Conservation (phyloP, 2,113 vertebrate genomes). For the Diadophis punctatus region DNA sequence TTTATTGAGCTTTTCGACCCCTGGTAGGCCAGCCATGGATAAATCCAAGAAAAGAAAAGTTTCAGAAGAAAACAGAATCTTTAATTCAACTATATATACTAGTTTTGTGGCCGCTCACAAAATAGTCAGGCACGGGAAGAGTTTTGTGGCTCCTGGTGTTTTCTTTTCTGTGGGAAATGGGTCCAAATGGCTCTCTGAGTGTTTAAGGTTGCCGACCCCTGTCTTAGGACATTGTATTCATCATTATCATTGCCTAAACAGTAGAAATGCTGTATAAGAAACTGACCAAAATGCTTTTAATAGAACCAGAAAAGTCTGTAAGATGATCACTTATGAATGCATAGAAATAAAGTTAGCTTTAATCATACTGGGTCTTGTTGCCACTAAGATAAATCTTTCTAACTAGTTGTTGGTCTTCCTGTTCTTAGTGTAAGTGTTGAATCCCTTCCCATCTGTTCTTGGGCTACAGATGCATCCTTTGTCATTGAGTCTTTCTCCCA, state of each 20-base stretch:
- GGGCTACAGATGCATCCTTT: not conserved
- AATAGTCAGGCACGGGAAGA: no score
- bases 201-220: no score
- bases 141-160: no score
- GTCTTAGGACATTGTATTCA: not conserved
- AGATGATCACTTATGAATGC: not conserved
- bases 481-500: slow-evolving; percentile 2
- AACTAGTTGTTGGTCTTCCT: not conserved
- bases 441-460: not conserved
- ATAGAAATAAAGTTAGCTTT: not conserved
- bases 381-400: not conserved
- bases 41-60: no score
- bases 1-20: no score
- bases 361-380: not conserved
- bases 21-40: no score
- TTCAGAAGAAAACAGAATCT: no score
- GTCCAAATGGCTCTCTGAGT: no score
- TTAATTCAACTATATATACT: no score
- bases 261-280: not conserved
- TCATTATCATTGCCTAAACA: not conserved
- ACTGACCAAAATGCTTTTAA: not conserved
- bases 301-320: not conserved
- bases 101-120: no score
- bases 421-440: not conserved
- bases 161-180: no score